phyloP scores from a whole-genome alignment of 2,797 vertebrate genomes.

The Gila robusta region DNA sequence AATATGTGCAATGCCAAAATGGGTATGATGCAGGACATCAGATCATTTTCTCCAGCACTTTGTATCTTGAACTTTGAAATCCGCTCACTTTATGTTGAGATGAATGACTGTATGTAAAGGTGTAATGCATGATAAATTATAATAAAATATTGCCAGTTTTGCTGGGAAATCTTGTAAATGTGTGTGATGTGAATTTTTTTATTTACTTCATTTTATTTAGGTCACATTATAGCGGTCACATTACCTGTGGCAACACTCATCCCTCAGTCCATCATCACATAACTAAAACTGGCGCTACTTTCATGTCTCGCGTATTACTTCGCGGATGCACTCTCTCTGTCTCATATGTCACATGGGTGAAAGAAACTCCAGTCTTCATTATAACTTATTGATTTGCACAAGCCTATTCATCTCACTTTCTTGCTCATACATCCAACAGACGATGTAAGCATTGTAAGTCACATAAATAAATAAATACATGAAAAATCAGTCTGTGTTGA shows the following conservation, averaged over 20 bases:
- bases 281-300: not conserved
- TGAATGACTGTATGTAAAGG: constrained; percentile 31
- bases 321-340: not conserved
- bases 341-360: too few relatives aligned
- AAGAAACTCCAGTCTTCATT: not conserved
- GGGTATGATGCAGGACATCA: constrained; percentile 57
- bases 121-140: constrained; percentile 40
- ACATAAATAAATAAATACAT: not conserved
- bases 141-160: constrained; percentile 41
- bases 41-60: constrained; percentile 51
- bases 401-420: not conserved
- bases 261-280: not conserved
- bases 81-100: constrained; percentile 34
- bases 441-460: not conserved
- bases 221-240: not conserved
- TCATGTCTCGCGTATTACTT: not conserved
- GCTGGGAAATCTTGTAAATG: constrained; percentile 5
- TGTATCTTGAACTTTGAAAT: constrained; percentile 41
- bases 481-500: not conserved
- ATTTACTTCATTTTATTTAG: not conserved
- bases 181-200: not conserved
- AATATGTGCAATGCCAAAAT: constrained; percentile 23
- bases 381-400: not conserved
- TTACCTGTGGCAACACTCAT: not conserved
- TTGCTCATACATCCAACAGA: not conserved